phyloP scores from a whole-genome alignment of 2,888 invertebrate genomes.

The Mallateleia sp. region DNA sequence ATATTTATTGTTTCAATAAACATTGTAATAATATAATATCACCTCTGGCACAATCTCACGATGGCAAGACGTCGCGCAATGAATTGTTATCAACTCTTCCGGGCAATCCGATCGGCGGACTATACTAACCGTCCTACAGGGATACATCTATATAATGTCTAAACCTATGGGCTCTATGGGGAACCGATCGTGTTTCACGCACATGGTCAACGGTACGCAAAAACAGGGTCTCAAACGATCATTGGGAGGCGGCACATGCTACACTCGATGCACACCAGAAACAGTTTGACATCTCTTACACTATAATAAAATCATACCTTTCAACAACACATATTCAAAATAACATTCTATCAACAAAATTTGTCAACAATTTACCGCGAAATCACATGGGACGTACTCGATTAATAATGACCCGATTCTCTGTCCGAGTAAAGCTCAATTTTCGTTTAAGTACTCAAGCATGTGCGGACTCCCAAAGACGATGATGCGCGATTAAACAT shows the following conservation, averaged over 20 bases:
- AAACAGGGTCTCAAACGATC: constrained; percentile 74
- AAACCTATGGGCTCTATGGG: constrained; percentile 81
- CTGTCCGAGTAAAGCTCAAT: constrained; percentile 59
- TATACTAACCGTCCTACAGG: constrained; percentile 82
- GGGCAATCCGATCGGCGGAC: constrained; percentile 80
- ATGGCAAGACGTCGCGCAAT: constrained; percentile 89
- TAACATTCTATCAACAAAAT: constrained; percentile 73
- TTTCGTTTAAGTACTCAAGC: constrained; percentile 43
- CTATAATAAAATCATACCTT: constrained; percentile 53
- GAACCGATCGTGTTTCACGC: constrained; percentile 80
- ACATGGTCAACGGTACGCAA: constrained; percentile 80
- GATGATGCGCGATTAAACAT: constrained; percentile 65
- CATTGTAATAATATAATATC: constrained; percentile 90
- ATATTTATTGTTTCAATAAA: constrained; percentile 90
- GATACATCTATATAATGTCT: constrained; percentile 85
- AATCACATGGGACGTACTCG: constrained; percentile 59
- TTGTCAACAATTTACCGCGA: constrained; percentile 76
- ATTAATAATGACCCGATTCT: constrained; percentile 49
- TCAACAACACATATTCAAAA: constrained; percentile 68
- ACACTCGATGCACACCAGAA: constrained; percentile 46
- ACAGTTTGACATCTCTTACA: constrained; percentile 45
- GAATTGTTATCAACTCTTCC: constrained; percentile 79
- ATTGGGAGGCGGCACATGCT: constrained; percentile 74
- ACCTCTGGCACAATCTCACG: constrained; percentile 90
- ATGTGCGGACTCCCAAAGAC: constrained; percentile 70